Conservation (phyloP, 2,113 vertebrate species). For the Okapia johnstoni region DNA sequence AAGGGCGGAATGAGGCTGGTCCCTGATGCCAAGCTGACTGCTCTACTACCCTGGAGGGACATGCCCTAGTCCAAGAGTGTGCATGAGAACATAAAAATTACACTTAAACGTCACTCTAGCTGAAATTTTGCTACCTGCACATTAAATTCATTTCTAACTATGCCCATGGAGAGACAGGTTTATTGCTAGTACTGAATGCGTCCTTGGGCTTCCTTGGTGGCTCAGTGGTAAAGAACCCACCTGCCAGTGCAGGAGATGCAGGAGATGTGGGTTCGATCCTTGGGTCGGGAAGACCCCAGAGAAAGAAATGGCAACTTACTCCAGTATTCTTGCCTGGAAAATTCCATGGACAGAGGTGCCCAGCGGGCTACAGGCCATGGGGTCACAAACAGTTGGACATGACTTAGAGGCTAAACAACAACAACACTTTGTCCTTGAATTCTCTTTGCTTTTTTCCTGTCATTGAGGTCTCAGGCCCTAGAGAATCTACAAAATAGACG, state of each 20-base stretch:
- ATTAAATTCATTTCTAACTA: background rate
- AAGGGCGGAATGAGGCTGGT: background rate
- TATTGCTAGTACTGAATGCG: background rate
- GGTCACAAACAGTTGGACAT: no score
- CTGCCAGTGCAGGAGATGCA: no score
- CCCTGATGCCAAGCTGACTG: no score
- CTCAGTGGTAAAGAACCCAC: no score
- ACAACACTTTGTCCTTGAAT: background rate
- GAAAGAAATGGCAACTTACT: no score
- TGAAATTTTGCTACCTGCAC: background rate
- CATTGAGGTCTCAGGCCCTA: background rate
- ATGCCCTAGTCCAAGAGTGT: background rate
- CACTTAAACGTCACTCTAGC: background rate
- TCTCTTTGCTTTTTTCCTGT: background rate
- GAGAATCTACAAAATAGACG: background rate
- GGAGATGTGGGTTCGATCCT: no score
- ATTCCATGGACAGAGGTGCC: no score
- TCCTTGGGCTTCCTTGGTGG: background rate
- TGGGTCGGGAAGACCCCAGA: no score
- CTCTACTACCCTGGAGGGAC: background rate
- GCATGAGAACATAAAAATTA: background rate
- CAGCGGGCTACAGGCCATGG: no score
- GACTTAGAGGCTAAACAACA: no score
- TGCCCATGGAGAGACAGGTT: background rate
- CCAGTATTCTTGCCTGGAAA: no score